Evolutionary conservation across 2,113 vertebrate species (phyloP).

Genomic region (Choloepus hoffmanni): DNA sequence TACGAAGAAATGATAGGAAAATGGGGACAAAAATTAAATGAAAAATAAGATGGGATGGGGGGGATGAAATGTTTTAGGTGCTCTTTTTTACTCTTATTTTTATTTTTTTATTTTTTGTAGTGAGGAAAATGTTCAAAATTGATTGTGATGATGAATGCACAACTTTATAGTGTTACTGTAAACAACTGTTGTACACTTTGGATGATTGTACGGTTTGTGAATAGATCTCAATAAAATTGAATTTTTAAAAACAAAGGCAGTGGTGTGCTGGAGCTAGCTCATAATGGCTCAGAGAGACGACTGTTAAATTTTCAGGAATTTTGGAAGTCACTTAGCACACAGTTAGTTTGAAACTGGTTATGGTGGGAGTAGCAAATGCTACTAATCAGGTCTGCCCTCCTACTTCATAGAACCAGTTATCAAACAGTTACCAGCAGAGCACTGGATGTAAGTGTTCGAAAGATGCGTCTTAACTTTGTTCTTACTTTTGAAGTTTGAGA

Average conservation of each 20-base stretch:
- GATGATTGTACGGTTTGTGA: too few relatives aligned
- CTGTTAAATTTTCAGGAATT: background rate
- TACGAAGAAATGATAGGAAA: too few relatives aligned
- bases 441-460: background rate
- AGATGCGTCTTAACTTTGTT: background rate
- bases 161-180: too few relatives aligned
- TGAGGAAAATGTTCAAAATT: too few relatives aligned
- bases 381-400: background rate
- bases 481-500: background rate
- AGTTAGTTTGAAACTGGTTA: background rate
- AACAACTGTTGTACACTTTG: too few relatives aligned
- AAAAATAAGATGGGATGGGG: too few relatives aligned
- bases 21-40: too few relatives aligned
- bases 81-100: too few relatives aligned
- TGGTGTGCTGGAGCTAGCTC: background rate
- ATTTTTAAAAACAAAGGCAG: background rate
- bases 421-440: background rate
- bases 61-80: too few relatives aligned
- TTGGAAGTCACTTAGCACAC: background rate
- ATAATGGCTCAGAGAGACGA: background rate
- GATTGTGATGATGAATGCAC: too few relatives aligned
- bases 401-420: background rate
- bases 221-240: too few relatives aligned
- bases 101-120: too few relatives aligned
- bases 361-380: background rate